These are phyloP conservation scores for Spizella passerina DNA, from an alignment of 2,797 vertebrate species.

Conservation along the genomic window DNA sequence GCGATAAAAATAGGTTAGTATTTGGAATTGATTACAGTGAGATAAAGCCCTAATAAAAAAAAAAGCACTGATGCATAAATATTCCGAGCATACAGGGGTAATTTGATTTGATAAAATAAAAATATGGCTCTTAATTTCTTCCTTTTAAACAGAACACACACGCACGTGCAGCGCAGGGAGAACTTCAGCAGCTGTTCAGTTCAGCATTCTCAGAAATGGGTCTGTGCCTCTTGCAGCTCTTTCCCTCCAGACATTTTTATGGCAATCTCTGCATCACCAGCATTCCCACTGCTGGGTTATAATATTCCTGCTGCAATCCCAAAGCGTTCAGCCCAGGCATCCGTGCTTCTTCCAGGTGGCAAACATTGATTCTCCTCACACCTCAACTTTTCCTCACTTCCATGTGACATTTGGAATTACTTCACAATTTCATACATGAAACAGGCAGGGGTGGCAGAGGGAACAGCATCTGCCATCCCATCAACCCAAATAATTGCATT, in stretches of 20 bases:
- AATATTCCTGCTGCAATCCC: background rate
- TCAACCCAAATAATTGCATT: background rate
- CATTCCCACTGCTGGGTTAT: background rate
- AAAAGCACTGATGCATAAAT: constrained; percentile 21
- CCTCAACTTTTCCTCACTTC: background rate
- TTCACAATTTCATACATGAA: background rate
- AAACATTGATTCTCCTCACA: background rate
- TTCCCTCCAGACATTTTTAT: constrained; percentile 8
- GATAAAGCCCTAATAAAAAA: constrained; percentile 50
- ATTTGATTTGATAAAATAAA: constrained; percentile 47
- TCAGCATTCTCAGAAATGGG: constrained; percentile 19
- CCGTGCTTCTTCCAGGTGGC: background rate
- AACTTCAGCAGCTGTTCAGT: constrained; percentile 3
- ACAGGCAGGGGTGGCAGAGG: background rate
- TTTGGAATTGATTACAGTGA: constrained; percentile 66
- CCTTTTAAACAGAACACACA: constrained; percentile 15
- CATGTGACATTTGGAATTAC: background rate
- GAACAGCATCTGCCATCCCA: background rate
- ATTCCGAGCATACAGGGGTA: background rate
- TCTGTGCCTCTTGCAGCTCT: background rate
- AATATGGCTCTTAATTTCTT: constrained; percentile 26
- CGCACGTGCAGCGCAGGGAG: background rate
- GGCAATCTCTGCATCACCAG: background rate
- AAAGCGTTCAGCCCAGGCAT: background rate
- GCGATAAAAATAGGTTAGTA: constrained; percentile 48